Base-by-base conservation (phyloP, 2,888 invertebrate species). In the Lacanobia wlatinum region DNA sequence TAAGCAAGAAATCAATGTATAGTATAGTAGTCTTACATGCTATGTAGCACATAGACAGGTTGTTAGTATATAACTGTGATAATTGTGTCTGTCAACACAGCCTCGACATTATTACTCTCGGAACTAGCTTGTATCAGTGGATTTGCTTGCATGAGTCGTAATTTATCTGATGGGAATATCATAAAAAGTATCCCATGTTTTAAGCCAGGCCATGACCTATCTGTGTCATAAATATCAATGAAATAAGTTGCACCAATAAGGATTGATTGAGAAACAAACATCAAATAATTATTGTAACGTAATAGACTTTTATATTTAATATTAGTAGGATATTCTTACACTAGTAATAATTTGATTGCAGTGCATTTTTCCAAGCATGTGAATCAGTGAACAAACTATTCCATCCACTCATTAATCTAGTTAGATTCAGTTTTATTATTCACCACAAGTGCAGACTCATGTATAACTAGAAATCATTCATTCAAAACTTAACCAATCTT, bases 41-140 rank as follows among this genome's bases (percentile, higher is more conserved):
- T 61, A 56, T n/a, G 16, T 52, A 46, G 56, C 55, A 78, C 71
- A 76, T 59, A 76, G 21, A 46, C 76, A 48, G 38, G 23, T 34
- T n/a, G 50, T 76, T 34, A 55, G 62, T 28, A 48, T 43, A 58
- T 65, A 58, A 58, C n/a, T 62, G 70, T 73, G 72, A 59, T 68
- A 68, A 75, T 77, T 78, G 50, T 43, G 55, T 70, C 18, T 50
- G 71, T 46, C 50, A 70, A 75, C 40, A 75, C 61, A 70, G 43
- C 78, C 71, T 75, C 48, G 43, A 77, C 76, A 77, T 70, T 38
- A 69, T 70, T 61, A 78, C 12, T 46, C 2, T 46, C 2, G 14
- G 16, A 8, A 66, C 28, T 34, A 60, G 28, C 16, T 60, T 7
- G 7, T 16, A 7, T 3, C 16, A 28, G n/a, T 12, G 61, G 28